Conservation (phyloP, 2,797 vertebrate genomes). For the Pipistrellus kuhlii region DNA sequence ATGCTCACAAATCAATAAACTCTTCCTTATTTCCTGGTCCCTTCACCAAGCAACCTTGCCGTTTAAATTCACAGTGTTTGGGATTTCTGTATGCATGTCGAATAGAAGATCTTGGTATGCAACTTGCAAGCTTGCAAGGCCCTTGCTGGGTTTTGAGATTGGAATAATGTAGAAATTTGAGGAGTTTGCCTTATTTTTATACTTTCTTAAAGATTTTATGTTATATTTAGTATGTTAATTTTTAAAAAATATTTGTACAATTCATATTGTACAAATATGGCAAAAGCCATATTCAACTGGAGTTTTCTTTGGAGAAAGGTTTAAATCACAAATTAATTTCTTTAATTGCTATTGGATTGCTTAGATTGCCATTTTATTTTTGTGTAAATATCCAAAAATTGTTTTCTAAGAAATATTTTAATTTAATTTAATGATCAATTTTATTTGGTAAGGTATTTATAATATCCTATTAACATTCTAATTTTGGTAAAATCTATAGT, state of each 20-base stretch:
- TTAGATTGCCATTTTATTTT: neutral
- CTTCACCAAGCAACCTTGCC: neutral
- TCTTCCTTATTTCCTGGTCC: neutral
- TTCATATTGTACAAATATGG: neutral
- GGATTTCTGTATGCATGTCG: too few relatives aligned
- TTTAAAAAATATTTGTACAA: neutral
- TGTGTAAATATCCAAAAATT: neutral
- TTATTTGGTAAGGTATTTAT: neutral
- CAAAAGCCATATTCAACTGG: neutral
- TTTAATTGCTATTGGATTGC: neutral
- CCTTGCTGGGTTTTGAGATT: neutral
- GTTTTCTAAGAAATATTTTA: neutral
- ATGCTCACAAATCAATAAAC: neutral
- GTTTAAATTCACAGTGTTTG: neutral
- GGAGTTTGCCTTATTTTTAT: neutral
- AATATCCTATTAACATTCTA: neutral
- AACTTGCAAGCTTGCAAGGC: neutral
- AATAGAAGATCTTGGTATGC: neutral
- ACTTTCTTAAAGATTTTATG: neutral
- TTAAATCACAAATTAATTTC: neutral
- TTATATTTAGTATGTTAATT: neutral
- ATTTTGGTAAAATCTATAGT: neutral
- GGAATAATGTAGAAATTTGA: neutral
- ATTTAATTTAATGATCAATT: neutral
- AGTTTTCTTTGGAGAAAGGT: neutral